Base-by-base conservation (phyloP, 2,888 invertebrate genomes). In the Cryptocephalus primarius region DNA sequence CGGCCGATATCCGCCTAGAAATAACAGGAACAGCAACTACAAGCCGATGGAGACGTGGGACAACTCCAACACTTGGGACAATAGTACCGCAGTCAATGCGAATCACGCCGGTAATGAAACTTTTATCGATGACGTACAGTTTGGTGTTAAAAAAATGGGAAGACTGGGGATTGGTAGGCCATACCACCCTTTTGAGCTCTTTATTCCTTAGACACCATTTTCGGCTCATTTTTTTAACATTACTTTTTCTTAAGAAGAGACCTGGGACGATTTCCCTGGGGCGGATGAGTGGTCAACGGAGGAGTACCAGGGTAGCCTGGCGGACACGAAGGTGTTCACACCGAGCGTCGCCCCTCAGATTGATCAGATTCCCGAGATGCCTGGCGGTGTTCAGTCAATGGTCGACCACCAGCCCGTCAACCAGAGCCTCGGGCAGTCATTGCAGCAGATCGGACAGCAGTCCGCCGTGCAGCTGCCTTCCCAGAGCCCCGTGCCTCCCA, bases 261-360 rank as follows among this genome's bases (percentile, higher is more conserved):
- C 40, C 33, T 91, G 86, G 90, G 90, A 88, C 72, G 70, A 70
- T 41, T 68, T 67, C 51, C 69, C 67, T 0, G 65, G 64, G n/a
- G 56, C 72, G 33, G 76, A 75, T 55, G 76, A 76, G 50, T 82
- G 82, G 81, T 79, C 66, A 75, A 65, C 69, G 63, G 93, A 94
- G 70, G 94, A 94, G 68, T 95, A 94, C 77, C 90, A 91, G 38
- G 94, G 94, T 45, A 92, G 91, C 57, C 77, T 94, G 50, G 87
- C 90, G 53, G 94, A 95, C 68, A 91, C 90, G 42, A 94, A 94
- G 76, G 93, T 95, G 48, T 89, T 89, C 66, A 88, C 88, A 39
- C 83, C 88, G 9, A 84, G 84, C 60, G 74, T 72, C 43, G 66
- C 63, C 43, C 59, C 69, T 13, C 66, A 69, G 39, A 34, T 54